Base-by-base conservation (phyloP, 1,140 invertebrate genomes). In the Drosophila bocki region DNA sequence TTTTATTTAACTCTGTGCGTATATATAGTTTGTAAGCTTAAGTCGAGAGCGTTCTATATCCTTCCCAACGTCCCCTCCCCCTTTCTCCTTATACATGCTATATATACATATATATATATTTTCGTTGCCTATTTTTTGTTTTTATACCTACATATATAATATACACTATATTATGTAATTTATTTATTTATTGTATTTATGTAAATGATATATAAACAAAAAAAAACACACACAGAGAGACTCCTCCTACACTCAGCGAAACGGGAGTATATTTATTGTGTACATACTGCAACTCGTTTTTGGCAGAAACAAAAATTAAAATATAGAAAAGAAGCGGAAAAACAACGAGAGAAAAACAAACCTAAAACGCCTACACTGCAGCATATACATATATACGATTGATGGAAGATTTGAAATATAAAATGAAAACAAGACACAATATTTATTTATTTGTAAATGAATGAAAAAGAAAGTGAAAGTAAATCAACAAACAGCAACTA, bases 111-210 rank as follows among this genome's bases (percentile, higher is more conserved):
- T 22, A 54, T 35, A 68, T 58, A 58, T 64, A 29, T 86, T 82
- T 84, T 90, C 90, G 80, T 88, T 88, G 85, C 81, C 78, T 79
- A 81, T 72, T 90, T 84, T 65, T 84, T 65, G 87, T 87, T 78
- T 78, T 85, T 78, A 71, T 81, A 61, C 71, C 68, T 75, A 75
- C 71, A 75, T 47, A 64, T 48, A 72, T 60, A 62, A 76, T 63
- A 56, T 51, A 57, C 12, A 54, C 51, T 62, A 57, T 77, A 59
- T 77, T 68, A 59, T 77, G 63, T 90, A 85, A 88, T 78, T 86
- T 80, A 84, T 84, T 87, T 86, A 86, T 86, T 86, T 88, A 90
- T 90, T 90, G 80, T 87, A 87, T 87, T 88, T 88, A 88, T 87
- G 80, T 88, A 87, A 84, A 88, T 82, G 70, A 68, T 81, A 69